These are phyloP conservation scores for Oophaga sylvatica DNA, from an alignment of 2,797 vertebrate species.

Conservation along the genomic window DNA sequence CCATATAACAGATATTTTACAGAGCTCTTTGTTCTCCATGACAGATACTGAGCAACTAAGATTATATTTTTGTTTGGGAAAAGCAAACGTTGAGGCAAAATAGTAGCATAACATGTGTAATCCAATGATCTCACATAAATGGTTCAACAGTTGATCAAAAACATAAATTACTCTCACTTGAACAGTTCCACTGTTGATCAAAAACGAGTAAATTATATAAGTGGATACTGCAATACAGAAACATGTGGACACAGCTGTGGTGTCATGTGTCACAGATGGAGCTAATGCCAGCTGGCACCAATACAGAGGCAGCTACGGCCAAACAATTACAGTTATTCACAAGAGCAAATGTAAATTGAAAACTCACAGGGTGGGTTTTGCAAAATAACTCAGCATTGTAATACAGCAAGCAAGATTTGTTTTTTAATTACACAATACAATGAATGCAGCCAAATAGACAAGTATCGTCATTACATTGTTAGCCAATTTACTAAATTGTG, in stretches of 20 bases:
- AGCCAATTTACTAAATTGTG: conserved; percentile 63
- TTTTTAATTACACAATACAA: conserved; percentile 73
- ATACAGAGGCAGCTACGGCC: conserved; percentile 84
- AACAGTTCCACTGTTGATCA: conserved; percentile 78
- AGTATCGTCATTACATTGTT: conserved; percentile 69
- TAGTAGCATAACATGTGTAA: conserved; percentile 71
- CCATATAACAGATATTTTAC: not conserved
- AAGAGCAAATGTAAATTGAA: conserved; percentile 82
- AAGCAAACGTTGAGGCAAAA: conserved; percentile 69
- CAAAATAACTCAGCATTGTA: conserved; percentile 78
- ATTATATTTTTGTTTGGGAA: conserved; percentile 67
- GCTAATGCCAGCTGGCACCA: conserved; percentile 87
- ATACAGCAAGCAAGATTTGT: conserved; percentile 73
- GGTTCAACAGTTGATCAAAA: conserved; percentile 82
- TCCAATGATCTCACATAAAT: conserved; percentile 72
- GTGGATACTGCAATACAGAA: conserved; percentile 80
- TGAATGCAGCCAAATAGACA: conserved; percentile 66
- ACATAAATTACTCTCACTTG: conserved; percentile 79
- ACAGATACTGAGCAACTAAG: conserved; percentile 13
- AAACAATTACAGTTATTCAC: conserved; percentile 98
- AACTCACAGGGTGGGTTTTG: conserved; percentile 79
- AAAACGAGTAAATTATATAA: conserved; percentile 84
- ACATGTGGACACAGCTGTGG: conserved; percentile 93
- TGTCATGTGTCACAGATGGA: conserved; percentile 84
- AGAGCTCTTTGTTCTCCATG: conserved; percentile 8